Evolutionary conservation across 2,888 invertebrate species (phyloP).

Genomic region (Pegoplata infirma): DNA sequence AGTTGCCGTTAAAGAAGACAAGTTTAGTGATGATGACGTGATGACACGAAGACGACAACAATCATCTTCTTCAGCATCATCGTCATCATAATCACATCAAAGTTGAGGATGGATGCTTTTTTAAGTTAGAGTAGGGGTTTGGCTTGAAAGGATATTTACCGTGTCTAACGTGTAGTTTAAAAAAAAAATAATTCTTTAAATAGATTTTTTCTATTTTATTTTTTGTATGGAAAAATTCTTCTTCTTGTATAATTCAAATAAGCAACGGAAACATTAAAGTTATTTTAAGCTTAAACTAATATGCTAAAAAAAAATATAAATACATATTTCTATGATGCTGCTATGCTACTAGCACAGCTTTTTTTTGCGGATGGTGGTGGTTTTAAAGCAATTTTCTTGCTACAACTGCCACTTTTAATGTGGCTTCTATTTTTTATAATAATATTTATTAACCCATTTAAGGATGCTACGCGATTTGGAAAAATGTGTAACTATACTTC

Average conservation of each 20-base stretch:
- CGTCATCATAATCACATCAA: background rate
- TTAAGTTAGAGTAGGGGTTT: constrained; percentile 5
- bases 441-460: no score
- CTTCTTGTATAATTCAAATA: background rate
- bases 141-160: constrained; percentile 47
- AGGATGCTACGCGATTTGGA: no score
- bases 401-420: constrained; percentile 11
- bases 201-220: background rate
- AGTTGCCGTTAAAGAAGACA: background rate
- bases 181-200: constrained; percentile 23
- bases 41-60: constrained; percentile 46
- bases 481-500: no score
- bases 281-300: background rate
- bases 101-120: background rate
- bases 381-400: constrained; percentile 36
- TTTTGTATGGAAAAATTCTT: background rate
- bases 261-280: background rate
- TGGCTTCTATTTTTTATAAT: background rate
- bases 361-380: background rate
- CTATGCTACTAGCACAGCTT: no score
- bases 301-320: no score
- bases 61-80: constrained; percentile 9
- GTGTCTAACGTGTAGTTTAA: constrained; percentile 22
- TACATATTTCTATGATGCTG: background rate
- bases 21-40: constrained; percentile 35